Evolutionary conservation across 2,797 vertebrate species (phyloP), one percentile per base, ranked within the genome.

Genomic region (Siniperca undulata): DNA sequence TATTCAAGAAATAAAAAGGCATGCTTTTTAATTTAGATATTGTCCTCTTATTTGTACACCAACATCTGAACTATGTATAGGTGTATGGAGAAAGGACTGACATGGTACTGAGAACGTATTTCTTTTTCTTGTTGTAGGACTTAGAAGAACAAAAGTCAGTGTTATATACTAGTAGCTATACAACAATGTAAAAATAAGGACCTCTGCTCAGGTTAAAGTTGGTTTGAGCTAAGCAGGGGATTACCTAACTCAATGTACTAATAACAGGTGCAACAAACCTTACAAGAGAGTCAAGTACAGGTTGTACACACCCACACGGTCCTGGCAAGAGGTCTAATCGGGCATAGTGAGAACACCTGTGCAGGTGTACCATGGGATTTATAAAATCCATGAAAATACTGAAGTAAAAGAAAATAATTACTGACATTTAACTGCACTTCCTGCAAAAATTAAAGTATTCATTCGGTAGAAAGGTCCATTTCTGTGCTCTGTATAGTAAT

Each of bases 11-110:
- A 93, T 90, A 88, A 94, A 94, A 94, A 91, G 88, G 94, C 95
- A 95, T 95, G 95, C 94, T 95, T 96, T 95, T 96, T 95, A 96
- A 94, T 92, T 92, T 94, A 88, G 68, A 91, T 64, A 52, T 74
- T 89, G 80, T 92, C 87, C 76, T 88, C 70, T 91, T 89, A 53
- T 93, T 80, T 88, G 65, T 86, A 58, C 84, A 46, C 74, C 24
- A 17, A n/a, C 0, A 4, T 59, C 19, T 56, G 7, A 62, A 48
- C 40, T 14, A 7, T 68, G 10, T 16, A 53, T 4, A 1, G 3
- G 9, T 22, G 17, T 17, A 36, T 19, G 36, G 71, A 22, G 7
- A 20, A 44, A 40, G 17, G 14, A 20, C 44, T 8, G n/a, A 24
- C 11, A 14, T 44, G 53, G 5, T 20, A 52, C 20, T 38, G 10